Percentiles rank a stretch among this genome's conserved stretches.
These are phyloP conservation scores for Ochropleura plecta DNA, from an alignment of 2,888 invertebrate genomes.

Conservation along the genomic window DNA sequence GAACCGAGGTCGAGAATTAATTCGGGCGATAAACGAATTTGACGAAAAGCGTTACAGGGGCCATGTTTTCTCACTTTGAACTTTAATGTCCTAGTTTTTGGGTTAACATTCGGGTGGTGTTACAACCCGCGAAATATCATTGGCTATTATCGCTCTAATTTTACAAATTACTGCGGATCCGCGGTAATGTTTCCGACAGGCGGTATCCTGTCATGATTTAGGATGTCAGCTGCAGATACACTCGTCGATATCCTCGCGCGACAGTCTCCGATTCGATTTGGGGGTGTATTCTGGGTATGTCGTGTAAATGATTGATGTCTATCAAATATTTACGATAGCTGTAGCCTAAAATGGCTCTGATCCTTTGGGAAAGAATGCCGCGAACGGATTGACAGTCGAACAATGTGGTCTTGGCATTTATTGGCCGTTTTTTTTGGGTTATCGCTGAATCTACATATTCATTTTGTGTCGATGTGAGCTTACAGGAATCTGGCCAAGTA, in stretches of 20 bases:
- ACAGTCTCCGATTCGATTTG: constrained; percentile 52
- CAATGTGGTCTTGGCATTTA: constrained; percentile 66
- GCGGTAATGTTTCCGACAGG: constrained; percentile 68
- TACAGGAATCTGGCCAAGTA: constrained; percentile 52
- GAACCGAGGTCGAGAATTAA: constrained; percentile 77
- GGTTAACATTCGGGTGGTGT: constrained; percentile 39
- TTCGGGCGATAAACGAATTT: constrained; percentile 78
- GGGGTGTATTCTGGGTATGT: constrained; percentile 53
- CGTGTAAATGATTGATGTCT: constrained; percentile 71
- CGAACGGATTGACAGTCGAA: constrained; percentile 61
- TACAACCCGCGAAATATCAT: constrained; percentile 46
- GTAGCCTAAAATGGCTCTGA: constrained; percentile 53
- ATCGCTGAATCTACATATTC: constrained; percentile 64
- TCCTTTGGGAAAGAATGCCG: constrained; percentile 64
- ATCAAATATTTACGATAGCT: constrained; percentile 69
- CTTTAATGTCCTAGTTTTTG: constrained; percentile 42
- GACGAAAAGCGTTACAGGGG: constrained; percentile 61
- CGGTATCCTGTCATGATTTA: constrained; percentile 79
- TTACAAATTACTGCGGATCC: constrained; percentile 74
- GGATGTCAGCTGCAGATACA: constrained; percentile 71
- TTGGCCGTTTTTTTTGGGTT: constrained; percentile 61
- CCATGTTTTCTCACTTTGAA: constrained; percentile 33
- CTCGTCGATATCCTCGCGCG: constrained; percentile 64
- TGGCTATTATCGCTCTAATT: constrained; percentile 71
- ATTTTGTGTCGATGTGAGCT: constrained; percentile 58